Conservation (phyloP, 2,113 vertebrate species). For the Triplophysa rosa region DNA sequence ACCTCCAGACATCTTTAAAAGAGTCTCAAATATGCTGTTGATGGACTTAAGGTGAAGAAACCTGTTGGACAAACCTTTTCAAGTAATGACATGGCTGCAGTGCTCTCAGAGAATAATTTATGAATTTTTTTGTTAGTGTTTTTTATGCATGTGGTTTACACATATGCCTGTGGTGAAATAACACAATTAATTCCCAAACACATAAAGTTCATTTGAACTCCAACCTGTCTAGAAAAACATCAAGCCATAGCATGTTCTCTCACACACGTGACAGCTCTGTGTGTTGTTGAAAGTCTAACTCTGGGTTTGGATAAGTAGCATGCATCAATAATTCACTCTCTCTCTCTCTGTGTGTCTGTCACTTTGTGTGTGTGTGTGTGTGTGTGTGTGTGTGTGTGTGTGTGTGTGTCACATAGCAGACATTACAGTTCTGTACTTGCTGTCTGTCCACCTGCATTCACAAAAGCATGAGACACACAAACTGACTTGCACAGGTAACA, state of each 20-base stretch:
- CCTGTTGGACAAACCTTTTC: neutral
- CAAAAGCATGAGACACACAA: neutral
- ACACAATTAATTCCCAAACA: neutral
- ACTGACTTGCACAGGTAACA: neutral
- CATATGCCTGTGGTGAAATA: too few species aligned
- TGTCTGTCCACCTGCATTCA: neutral
- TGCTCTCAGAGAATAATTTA: neutral
- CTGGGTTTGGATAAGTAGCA: neutral
- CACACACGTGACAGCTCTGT: neutral
- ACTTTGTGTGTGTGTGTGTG: slow-evolving; percentile 26
- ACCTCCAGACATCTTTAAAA: too few species aligned
- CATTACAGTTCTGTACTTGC: neutral
- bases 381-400: slow-evolving; percentile 34
- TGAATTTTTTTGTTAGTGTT: neutral
- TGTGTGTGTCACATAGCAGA: slow-evolving; percentile 27
- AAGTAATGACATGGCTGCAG: neutral
- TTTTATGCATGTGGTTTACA: neutral
- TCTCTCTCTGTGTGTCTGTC: neutral
- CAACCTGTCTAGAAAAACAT: neutral
- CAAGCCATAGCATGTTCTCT: slow-evolving; percentile 2
- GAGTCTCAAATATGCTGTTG: too few species aligned
- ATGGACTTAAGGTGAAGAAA: neutral
- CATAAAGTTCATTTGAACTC: neutral
- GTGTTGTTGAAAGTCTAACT: slow-evolving; percentile 2
- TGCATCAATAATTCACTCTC: slow-evolving; percentile 14